Evolutionary conservation across 1,140 invertebrate species (phyloP).

Genomic region (Prorops nasuta): DNA sequence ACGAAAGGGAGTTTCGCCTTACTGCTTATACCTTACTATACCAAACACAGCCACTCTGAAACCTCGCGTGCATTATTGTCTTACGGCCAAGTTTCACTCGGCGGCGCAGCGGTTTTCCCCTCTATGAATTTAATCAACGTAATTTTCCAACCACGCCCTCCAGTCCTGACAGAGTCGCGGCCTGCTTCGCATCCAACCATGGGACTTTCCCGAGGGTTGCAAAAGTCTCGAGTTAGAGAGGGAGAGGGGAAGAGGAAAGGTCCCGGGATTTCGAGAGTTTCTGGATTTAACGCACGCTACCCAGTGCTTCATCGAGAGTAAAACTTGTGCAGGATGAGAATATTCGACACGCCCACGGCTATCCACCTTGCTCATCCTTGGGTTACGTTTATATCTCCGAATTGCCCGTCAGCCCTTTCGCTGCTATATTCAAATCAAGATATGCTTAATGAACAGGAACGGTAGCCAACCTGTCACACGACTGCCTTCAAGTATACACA

Average conservation of each 20-base stretch:
- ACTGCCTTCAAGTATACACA: too few relatives aligned
- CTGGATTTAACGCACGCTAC: constrained; percentile 40
- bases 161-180: constrained; percentile 12
- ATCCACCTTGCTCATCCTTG: constrained; percentile 22
- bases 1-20: neutral
- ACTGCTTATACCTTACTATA: neutral
- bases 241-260: constrained; percentile 1
- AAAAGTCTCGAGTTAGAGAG: constrained; percentile 6
- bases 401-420: too few relatives aligned
- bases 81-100: constrained; percentile 29
- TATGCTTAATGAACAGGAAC: too few relatives aligned
- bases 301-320: constrained; percentile 19
- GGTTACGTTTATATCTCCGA: too few relatives aligned
- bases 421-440: too few relatives aligned
- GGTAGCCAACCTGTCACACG: too few relatives aligned
- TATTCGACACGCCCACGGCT: constrained; percentile 32
- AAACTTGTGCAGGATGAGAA: constrained; percentile 22
- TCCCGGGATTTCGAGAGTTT: constrained; percentile 30
- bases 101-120: constrained; percentile 9
- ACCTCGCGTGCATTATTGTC: constrained; percentile 29
- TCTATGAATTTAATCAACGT: constrained; percentile 46
- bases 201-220: constrained; percentile 2
- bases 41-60: neutral
- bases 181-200: neutral
- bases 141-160: constrained; percentile 41